Evolutionary conservation across 2,797 vertebrate species (phyloP), one percentile per base, ranked within the genome.

Genomic region (Channallabes apus): DNA sequence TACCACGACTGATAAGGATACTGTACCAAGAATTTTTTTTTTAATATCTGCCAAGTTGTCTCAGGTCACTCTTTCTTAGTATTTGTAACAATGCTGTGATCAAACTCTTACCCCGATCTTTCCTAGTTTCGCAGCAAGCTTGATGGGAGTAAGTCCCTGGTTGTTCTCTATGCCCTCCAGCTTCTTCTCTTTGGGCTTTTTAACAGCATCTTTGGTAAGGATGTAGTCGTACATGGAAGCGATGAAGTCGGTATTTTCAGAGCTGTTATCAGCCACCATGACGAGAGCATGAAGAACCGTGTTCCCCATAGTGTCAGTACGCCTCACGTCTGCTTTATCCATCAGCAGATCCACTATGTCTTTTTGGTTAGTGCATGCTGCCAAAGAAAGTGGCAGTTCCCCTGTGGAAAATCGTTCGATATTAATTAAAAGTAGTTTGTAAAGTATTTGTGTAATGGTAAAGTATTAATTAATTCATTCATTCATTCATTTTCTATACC

Each of bases 321-420:
- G 79, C 0, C 89, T 51, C 0, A 97, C 91, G 22, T 95, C 83
- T 0, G 96, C 97, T 0, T 86, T 87, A 82, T 95, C 92, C 91
- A 99, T 92, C 84, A 99, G 95, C 91, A 96, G 97, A 88, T 97
- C 94, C 89, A 98, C 97, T 6, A 98, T 91, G 27, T 96, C 93
- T n/a, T 95, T 95, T 92, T 99, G 98, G 94, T 99, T 99, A 86
- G 97, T 99, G 87, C 98, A 99, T 1, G 97, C 97, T 0, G 98
- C 98, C 90, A 99, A 91, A 35, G 97, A 98, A 84, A 99, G 93
- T 22, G 98, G 97, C 84, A 98, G 92, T 92, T 99, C 98, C 56
- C 98, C 98, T 99, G 46, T 41, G 32, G 14, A 81, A 51, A 68
- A 20, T 20, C 22, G 4, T 41, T 27, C 58, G 4, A 12, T 12